A percentile compares a stretch with the other conserved stretches of the same genome.
Evolutionary conservation across 2,113 vertebrate genomes (phyloP).

Genomic region (Onychorhynchus coronatus): DNA sequence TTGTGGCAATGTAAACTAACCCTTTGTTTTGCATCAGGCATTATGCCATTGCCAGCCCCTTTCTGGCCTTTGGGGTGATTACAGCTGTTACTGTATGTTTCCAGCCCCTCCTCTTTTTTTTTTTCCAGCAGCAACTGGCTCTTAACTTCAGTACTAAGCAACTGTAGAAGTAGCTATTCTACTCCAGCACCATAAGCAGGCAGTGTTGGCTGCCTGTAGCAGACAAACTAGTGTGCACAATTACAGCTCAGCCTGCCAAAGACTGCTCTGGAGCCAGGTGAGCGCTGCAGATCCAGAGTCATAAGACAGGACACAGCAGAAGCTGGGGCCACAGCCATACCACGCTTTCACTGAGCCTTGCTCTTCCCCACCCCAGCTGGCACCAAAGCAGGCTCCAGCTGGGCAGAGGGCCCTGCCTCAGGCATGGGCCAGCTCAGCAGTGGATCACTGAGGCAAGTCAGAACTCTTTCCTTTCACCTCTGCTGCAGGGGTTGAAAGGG

Average conservation of each 20-base stretch:
- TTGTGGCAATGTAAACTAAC: neutral
- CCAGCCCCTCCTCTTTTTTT: fast-evolving
- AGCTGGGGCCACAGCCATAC: neutral
- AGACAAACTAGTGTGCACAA: neutral
- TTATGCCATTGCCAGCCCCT: neutral
- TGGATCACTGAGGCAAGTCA: neutral
- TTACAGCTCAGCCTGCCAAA: neutral
- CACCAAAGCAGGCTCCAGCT: neutral
- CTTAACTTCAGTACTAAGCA: neutral
- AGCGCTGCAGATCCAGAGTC: neutral
- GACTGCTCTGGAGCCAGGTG: neutral
- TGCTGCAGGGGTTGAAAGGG: too few species aligned
- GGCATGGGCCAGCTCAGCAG: neutral
- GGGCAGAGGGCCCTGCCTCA: neutral
- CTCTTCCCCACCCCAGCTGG: neutral
- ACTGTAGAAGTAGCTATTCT: neutral
- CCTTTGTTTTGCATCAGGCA: neutral
- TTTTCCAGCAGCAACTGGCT: neutral
- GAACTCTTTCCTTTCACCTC: neutral
- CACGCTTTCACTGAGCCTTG: neutral
- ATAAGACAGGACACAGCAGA: neutral
- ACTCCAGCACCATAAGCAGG: neutral
- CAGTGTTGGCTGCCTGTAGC: neutral
- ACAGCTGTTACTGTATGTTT: neutral
- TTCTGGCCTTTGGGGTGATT: neutral